Evolutionary conservation across 64 coral and sea anemone genomes (phyloP).

Genomic region (Orbicella faveolata): DNA sequence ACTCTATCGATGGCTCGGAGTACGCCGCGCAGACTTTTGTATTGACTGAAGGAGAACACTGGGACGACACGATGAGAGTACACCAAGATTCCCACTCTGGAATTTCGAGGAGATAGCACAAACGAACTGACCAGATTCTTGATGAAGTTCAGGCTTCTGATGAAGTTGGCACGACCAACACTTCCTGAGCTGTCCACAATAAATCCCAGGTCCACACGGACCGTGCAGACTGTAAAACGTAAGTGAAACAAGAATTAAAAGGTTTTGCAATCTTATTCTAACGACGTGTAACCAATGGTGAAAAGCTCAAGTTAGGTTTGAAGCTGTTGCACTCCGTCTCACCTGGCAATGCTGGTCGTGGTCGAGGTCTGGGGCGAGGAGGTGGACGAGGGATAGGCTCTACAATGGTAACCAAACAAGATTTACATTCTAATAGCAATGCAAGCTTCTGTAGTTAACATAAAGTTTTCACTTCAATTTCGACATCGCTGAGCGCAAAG

Average conservation of each 20-base stretch:
- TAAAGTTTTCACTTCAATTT: no score
- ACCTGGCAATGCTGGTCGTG: slow-evolving; percentile 55
- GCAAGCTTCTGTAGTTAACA: no score
- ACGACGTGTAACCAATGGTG: background rate
- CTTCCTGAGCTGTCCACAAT: slow-evolving; percentile 84
- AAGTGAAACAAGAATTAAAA: background rate
- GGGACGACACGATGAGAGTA: slow-evolving; percentile 49
- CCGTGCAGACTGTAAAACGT: slow-evolving; percentile 57
- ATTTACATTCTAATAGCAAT: background rate
- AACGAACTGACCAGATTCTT: slow-evolving; percentile 74
- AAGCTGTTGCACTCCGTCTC: background rate
- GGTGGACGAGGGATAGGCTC: slow-evolving; percentile 45
- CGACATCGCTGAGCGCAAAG: no score
- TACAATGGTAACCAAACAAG: background rate
- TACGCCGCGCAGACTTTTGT: slow-evolving; percentile 34
- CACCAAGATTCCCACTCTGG: slow-evolving; percentile 61
- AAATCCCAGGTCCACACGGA: slow-evolving; percentile 70
- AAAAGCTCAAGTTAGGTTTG: background rate
- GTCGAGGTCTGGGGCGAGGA: slow-evolving; percentile 59
- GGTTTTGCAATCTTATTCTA: background rate
- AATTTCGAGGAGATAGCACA: slow-evolving; percentile 62
- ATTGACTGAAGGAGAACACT: slow-evolving; percentile 59
- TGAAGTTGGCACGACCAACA: slow-evolving; percentile 74
- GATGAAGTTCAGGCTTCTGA: slow-evolving; percentile 63
- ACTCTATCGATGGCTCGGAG: slow-evolving; percentile 51